A percentile compares a stretch with the other conserved stretches of the same genome.
Evolutionary conservation across 2,888 invertebrate species (phyloP).

Genomic region (Pachymerium ferrugineum): DNA sequence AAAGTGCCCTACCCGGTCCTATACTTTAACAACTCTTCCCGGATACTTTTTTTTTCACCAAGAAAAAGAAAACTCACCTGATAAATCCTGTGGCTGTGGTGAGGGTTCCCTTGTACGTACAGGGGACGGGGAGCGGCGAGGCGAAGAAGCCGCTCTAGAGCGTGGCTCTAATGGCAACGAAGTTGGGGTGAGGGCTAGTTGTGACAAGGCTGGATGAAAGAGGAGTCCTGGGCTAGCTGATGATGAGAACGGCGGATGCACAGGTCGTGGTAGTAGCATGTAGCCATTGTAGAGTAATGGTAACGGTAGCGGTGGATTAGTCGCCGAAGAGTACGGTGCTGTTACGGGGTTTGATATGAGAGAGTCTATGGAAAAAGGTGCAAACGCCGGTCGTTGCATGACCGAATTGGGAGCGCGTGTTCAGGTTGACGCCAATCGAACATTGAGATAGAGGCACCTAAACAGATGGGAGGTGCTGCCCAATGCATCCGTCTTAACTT

Average conservation of each 20-base stretch:
- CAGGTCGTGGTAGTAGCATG: conserved; percentile 35
- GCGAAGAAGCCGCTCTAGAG: background rate
- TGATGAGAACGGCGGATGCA: background rate
- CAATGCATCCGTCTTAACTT: background rate
- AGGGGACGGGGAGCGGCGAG: conserved; percentile 1
- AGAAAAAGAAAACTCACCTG: background rate
- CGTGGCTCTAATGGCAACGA: background rate
- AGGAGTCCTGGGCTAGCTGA: background rate
- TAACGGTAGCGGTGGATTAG: conserved; percentile 28
- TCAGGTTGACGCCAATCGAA: background rate
- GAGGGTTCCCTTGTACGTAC: conserved; percentile 5
- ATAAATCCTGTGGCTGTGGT: conserved; percentile 29
- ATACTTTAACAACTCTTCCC: too few species aligned
- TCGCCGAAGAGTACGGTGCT: conserved; percentile 28
- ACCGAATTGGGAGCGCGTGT: background rate
- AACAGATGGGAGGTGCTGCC: background rate
- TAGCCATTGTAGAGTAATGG: conserved; percentile 36
- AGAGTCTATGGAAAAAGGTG: conserved; percentile 35
- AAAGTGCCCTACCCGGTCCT: too few species aligned
- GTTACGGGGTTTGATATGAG: conserved; percentile 34
- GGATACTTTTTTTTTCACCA: too few species aligned
- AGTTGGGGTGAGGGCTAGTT: conserved; percentile 20
- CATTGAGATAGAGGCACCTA: background rate
- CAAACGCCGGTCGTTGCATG: conserved; percentile 34
- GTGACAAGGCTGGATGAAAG: conserved; percentile 2